Base-by-base conservation (phyloP, 2,113 vertebrate species). In the Passer montanus region DNA sequence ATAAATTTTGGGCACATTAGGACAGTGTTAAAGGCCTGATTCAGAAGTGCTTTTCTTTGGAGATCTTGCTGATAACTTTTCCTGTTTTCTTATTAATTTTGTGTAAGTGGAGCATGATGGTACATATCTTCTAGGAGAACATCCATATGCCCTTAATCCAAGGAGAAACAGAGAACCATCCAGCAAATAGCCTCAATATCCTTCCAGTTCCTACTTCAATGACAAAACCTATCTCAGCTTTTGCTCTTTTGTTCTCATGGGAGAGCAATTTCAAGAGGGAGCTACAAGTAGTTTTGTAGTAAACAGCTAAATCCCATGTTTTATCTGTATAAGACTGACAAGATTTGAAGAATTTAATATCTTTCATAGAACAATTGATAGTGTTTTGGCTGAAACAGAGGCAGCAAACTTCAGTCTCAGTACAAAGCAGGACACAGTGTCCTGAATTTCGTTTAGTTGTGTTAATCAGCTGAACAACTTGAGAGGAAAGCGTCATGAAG, bases 381-480 rank as follows among this genome's bases (percentile, higher is more conserved):
- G 10, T 10, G 5, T 55, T 95, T 69, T 41, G 44, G 10, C 37
- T 79, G 84, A 85, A 87, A 90, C 2, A 33, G 70, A 88, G 66
- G 50, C 67, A 95, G 70, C 4, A 88, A 79, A 80, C 63, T 69
- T 91, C 67, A 83, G 8, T 69, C 47, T 77, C 59, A 14, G 50
- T 70, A 67, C 55, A 90, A 92, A 80, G 31, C 63, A 30, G 55
- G 82, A 88, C 85, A 80, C 2, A 7, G 23, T 62, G 50, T 92
- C 92, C 90, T 59, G 63, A 93, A 82, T 30, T 94, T 93, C 19
- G 0, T 73, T 94, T 43, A 92, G 85, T 83, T 76, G 69, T 86
- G 75, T 69, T 94, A 95, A 96, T 94, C 75, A 83, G 53, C 78
- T 88, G 82, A 85, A 85, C 17, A 85, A 95, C 88, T 94, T 77